Evolutionary conservation across 2,797 vertebrate species (phyloP).

Genomic region (Margarornis squamiger): DNA sequence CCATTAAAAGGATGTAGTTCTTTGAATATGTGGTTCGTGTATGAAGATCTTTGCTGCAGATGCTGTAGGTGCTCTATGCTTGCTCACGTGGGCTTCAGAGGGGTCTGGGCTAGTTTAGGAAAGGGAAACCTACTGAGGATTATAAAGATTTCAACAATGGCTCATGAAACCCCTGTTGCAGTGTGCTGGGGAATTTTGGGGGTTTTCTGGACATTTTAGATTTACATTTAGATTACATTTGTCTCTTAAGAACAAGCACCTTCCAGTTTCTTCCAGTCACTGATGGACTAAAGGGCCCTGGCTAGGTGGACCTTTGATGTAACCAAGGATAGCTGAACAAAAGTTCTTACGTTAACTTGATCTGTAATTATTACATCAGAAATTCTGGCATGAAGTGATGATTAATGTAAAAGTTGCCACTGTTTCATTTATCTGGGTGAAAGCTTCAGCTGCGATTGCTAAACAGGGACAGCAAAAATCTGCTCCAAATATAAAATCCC

Average conservation of each 20-base stretch:
- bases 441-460: not conserved
- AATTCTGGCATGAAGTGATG: not conserved
- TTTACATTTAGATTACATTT: not conserved
- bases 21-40: not conserved
- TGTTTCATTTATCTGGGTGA: not conserved
- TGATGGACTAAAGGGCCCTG: not conserved
- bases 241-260: not conserved
- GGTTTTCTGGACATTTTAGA: not conserved
- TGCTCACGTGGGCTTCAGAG: not conserved
- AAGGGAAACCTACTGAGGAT: not conserved
- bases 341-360: not conserved
- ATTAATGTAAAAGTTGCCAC: not conserved
- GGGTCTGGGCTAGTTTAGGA: not conserved
- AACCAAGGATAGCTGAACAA: not conserved
- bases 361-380: not conserved
- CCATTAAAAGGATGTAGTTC: not conserved
- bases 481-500: not conserved
- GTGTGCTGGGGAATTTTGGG: not conserved
- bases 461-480: not conserved
- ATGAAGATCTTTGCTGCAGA: not conserved
- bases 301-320: not conserved
- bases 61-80: not conserved
- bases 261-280: not conserved
- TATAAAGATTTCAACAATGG: not conserved
- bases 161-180: not conserved